Evolutionary conservation across 2,888 invertebrate species (phyloP).

Genomic region (Brachypalpus laphriformis): DNA sequence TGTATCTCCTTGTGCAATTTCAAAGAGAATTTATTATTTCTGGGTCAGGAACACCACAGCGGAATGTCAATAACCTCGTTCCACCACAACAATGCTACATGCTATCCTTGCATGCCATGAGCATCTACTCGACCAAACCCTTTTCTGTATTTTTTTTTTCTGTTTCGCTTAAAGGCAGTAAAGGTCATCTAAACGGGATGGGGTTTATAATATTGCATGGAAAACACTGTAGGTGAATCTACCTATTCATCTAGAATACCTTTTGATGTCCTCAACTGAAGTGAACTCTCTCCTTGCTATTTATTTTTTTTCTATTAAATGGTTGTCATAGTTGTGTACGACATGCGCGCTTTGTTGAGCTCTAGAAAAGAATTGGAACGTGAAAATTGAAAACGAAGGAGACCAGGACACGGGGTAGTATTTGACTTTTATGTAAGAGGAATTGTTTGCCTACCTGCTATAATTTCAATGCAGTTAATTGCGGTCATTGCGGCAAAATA

Average conservation of each 20-base stretch:
- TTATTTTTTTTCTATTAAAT: slow-evolving; percentile 11
- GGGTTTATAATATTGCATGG: slow-evolving; percentile 13
- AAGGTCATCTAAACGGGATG: slow-evolving; percentile 38
- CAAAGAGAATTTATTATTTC: slow-evolving; percentile 50
- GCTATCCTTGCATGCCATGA: slow-evolving; percentile 19
- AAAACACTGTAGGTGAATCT: slow-evolving; percentile 24
- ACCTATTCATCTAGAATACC: slow-evolving; percentile 46
- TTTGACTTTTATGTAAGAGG: slow-evolving; percentile 4
- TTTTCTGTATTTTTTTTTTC: slow-evolving; percentile 6
- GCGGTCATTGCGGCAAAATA: slow-evolving; percentile 21
- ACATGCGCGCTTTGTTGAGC: slow-evolving; percentile 42
- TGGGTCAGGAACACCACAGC: slow-evolving; percentile 37
- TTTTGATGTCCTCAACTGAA: slow-evolving; percentile 62
- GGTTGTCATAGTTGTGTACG: not conserved
- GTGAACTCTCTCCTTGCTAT: slow-evolving; percentile 18
- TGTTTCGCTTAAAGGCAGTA: not conserved
- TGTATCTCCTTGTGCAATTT: slow-evolving; percentile 17
- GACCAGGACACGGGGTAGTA: not conserved
- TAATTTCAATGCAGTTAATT: slow-evolving; percentile 40
- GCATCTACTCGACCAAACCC: slow-evolving; percentile 17
- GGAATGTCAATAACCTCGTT: slow-evolving; percentile 55
- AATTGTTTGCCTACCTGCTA: slow-evolving; percentile 9
- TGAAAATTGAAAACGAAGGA: slow-evolving; percentile 17
- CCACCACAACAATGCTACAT: not conserved
- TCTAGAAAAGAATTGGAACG: slow-evolving; percentile 39